phyloP scores from a whole-genome alignment of 2,113 vertebrate species.

The Vidua chalybeata region DNA sequence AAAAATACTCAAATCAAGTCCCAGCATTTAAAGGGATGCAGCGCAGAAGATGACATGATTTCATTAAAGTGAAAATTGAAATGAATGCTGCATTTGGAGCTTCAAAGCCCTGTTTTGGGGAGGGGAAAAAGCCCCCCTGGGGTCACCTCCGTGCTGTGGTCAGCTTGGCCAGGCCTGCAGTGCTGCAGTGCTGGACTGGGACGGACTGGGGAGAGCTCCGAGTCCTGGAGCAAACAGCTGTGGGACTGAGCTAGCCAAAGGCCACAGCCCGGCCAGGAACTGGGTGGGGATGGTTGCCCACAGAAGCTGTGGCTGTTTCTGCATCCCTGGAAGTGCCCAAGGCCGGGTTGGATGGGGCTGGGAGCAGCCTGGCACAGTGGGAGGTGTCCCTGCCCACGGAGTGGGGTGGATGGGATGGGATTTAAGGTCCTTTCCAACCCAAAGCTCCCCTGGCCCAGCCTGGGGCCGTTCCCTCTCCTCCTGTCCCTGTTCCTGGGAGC shows the following conservation, averaged over 20 bases:
- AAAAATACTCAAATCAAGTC: background rate
- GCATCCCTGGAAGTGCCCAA: background rate
- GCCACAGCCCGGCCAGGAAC: background rate
- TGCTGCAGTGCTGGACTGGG: background rate
- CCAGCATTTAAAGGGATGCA: background rate
- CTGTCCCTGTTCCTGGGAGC: background rate
- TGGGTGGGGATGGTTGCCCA: background rate
- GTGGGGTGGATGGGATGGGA: background rate
- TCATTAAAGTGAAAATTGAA: background rate
- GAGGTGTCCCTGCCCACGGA: background rate
- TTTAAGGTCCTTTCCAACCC: background rate
- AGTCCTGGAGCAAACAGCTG: background rate
- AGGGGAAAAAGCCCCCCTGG: background rate
- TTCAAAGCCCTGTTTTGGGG: background rate
- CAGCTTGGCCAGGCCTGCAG: background rate
- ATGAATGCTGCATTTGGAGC: background rate
- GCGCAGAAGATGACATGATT: background rate
- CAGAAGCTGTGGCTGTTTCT: background rate
- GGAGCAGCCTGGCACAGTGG: background rate
- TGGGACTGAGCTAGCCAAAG: background rate
- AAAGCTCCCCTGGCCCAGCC: background rate
- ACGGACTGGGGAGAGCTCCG: background rate
- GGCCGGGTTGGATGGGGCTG: background rate
- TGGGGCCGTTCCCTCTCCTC: background rate
- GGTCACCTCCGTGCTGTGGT: fast-evolving